Conservation (phyloP, 2,888 invertebrate genomes). For the Zaprionus obscuricornis region DNA sequence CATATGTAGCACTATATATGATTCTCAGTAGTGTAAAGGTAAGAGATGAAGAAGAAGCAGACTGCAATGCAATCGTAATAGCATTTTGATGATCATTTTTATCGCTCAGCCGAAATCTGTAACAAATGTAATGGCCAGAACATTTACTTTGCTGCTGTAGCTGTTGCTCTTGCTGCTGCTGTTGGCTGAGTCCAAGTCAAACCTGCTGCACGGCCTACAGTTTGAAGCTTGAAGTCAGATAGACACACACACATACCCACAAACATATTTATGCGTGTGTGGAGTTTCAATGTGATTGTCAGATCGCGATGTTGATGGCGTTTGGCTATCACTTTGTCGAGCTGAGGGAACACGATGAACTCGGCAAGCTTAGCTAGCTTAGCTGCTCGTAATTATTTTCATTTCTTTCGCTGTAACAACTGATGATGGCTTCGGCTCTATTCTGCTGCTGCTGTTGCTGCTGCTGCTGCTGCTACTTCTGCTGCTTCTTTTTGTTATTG, state of each 20-base stretch:
- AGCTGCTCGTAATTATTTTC: slow-evolving; percentile 69
- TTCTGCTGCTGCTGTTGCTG: neutral
- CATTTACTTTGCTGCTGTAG: no score
- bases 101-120: slow-evolving; percentile 72
- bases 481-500: neutral
- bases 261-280: slow-evolving; percentile 48
- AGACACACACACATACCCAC: neutral
- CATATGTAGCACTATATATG: slow-evolving; percentile 19
- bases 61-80: slow-evolving; percentile 66
- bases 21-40: slow-evolving; percentile 27
- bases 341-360: slow-evolving; percentile 6
- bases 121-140: slow-evolving; percentile 61
- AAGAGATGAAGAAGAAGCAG: no score
- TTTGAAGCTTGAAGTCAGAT: slow-evolving; percentile 11
- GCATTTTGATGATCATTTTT: slow-evolving; percentile 69
- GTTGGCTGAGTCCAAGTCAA: slow-evolving; percentile 24
- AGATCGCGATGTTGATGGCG: neutral
- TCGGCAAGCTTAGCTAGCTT: slow-evolving; percentile 22
- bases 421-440: slow-evolving; percentile 8
- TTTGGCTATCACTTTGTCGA: slow-evolving; percentile 25
- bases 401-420: slow-evolving; percentile 50
- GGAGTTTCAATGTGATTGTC: slow-evolving; percentile 38
- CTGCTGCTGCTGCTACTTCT: slow-evolving; percentile 58
- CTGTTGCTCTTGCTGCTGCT: no score
- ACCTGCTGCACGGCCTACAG: slow-evolving; percentile 58